phyloP scores from a whole-genome alignment of 2,113 vertebrate species.

The cat (Felis catus) region DNA sequence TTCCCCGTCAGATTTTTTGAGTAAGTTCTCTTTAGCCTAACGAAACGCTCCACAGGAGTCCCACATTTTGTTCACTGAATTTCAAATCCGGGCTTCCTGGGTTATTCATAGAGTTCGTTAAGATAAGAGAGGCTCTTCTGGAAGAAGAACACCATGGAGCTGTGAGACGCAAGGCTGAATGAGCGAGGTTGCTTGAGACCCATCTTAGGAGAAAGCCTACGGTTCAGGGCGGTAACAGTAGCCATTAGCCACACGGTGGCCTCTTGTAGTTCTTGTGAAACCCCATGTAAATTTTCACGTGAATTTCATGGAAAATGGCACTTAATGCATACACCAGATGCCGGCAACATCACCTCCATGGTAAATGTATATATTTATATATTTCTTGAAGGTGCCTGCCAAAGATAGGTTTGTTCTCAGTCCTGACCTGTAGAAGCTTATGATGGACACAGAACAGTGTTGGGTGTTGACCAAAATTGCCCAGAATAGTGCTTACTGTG shows the following conservation, averaged over 20 bases:
- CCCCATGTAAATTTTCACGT: background rate
- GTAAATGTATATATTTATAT: rapidly evolving
- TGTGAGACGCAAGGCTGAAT: background rate
- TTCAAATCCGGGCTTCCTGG: slow-evolving; percentile 38
- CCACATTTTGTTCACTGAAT: slow-evolving; percentile 53
- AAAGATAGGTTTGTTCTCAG: background rate
- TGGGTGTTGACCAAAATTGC: background rate
- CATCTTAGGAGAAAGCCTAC: no score
- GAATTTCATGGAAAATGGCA: background rate
- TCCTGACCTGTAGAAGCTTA: background rate
- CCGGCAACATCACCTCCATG: rapidly evolving
- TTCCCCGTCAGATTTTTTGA: background rate
- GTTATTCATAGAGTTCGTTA: slow-evolving; percentile 50
- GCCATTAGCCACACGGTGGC: rapidly evolving
- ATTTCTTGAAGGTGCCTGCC: background rate
- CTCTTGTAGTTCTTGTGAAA: background rate
- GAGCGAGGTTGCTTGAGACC: background rate
- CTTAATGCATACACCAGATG: rapidly evolving
- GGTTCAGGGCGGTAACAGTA: background rate
- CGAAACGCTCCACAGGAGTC: background rate
- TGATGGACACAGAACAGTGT: background rate
- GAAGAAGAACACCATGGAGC: background rate
- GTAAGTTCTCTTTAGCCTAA: slow-evolving; percentile 11
- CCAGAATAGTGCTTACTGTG: background rate
- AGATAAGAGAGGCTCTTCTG: background rate